Base-by-base conservation (phyloP, 2,113 vertebrate species). In the Chauna torquata region DNA sequence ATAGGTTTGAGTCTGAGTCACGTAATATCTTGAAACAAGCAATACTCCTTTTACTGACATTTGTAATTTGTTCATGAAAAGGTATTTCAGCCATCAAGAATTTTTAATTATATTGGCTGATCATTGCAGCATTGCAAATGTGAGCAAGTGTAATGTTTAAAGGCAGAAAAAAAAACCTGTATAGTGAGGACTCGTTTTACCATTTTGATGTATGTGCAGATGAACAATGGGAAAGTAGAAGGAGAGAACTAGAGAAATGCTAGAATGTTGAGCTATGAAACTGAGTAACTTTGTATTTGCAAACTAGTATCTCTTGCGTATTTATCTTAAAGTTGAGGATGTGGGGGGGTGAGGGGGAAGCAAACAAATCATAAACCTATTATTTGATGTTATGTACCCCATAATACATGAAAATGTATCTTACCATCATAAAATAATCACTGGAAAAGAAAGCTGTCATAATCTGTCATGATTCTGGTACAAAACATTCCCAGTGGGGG, bases 11-110 rank as follows among this genome's bases (percentile, higher is more conserved):
- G 58, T 55, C 50, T 6, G 20, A 90, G 54, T 88, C 62, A 61
- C 11, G n/a, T 30, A 80, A 77, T 27, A 25, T 71, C 64, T 80
- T 62, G 32, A 91, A 65, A 72, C 0, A 76, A 69, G 27, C n/a
- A 94, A 77, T 87, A 92, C 50, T 93, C 69, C 70, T 91, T 11
- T 81, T 52, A 61, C 44, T 68, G 66, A 44, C 49, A 68, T 88
- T 96, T 85, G 50, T 82, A 82, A 85, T 96, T 94, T 85, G 45
- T 75, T 81, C 66, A 70, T 80, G 90, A 92, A 84, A 93, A 96
- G 55, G 57, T 85, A 55, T 85, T 90, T 89, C 54, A 85, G 88
- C 75, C 80, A 49, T 86, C 42, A 81, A 75, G 66, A 92, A 81
- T 81, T 91, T 82, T 78, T 90, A 92, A 88, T 93, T 92, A 90